Evolutionary conservation across 2,888 invertebrate genomes (phyloP), one percentile per base, ranked within the genome.

Genomic region (Watsonalla binaria): DNA sequence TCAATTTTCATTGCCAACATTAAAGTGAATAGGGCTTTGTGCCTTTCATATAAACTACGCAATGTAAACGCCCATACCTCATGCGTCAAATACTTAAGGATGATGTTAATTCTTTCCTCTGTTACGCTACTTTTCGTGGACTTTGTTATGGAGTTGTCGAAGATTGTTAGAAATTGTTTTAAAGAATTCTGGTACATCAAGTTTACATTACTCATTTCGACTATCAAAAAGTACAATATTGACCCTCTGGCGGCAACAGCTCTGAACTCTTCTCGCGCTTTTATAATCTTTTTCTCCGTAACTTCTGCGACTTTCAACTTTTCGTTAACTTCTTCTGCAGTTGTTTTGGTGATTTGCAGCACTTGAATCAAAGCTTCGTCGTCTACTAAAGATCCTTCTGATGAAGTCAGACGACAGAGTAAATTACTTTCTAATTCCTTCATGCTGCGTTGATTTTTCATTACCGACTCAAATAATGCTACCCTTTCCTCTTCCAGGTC

Each of bases 1-100:
- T 98, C 98, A 62, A 99, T 97, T 90, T 99, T 99, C 92, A 99
- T 96, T 0, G 97, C 98, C 82, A 99, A 91, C 94, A 99, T 96
- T 35, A 99, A 82, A 0, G 98, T 98, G 75, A 98, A 99, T 9
- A 98, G 86, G 49, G 96, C 94, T 81, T 98, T 98, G 80, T 99
- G 98, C 14, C 96, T 92, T 78, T 98, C 98, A 73, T 98, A 99
- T 47, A 98, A 93, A 79, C 98, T 97, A 51, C 99, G 92, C 66
- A 96, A 93, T 0, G 98, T 97, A 78, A 98, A 98, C 42, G 94
- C 94, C 96, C 98, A 98, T 0, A 98, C 96, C 85, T 97, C 97
- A 71, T 94, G 95, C 0, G 98, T 99, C 65, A 99, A 90, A 79
- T 97, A 97, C 61, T 94, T 94, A 34, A 98, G 90, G 71, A 99